Base-by-base conservation (phyloP, 2,888 invertebrate species). In the Epirrhoe tristata region DNA sequence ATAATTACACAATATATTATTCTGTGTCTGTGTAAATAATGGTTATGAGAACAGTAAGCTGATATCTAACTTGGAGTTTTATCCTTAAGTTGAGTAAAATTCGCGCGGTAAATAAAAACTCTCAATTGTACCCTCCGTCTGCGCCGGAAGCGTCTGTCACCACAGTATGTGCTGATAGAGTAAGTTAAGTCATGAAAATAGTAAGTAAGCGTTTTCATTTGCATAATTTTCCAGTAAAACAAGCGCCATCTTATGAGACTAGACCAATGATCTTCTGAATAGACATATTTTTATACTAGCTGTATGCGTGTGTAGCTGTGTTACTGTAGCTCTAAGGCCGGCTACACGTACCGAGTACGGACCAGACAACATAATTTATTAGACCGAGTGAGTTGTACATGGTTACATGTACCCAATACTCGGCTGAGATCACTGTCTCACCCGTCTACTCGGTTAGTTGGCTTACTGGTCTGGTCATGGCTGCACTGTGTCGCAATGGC, bases 71-170 rank as follows among this genome's bases (percentile, higher is more conserved):
- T 10, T 43, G 5, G 36, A 36, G 43, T 34, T 24, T 61, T 52
- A 36, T 57, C 57, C 60, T 3, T 48, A 56, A 64, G 61, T 58
- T 55, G 58, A 56, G 75, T 64, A 75, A 76, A 75, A 77, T 78
- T 74, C 67, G 65, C 58, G 67, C 72, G 75, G 72, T 78, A 78
- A 79, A 81, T 80, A 80, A 81, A 82, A 81, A 78, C 76, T 71
- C 74, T 75, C 77, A 77, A 77, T 78, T 77, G 78, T 71, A 73
- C 75, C 34, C 52, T 74, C 73, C 76, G 82, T 82, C 81, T 82
- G 72, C 76, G 67, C 79, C 80, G 81, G 82, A 82, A 75, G 67
- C 69, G 64, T 52, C 50, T 66, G 65, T 58, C 58, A 63, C 10
- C 69, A 73, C 63, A 66, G 72, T 24, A 48, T 32, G 31, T 5